These are phyloP conservation scores for Parochlus steinenii DNA, from an alignment of 2,888 invertebrate genomes.

Conservation along the genomic window DNA sequence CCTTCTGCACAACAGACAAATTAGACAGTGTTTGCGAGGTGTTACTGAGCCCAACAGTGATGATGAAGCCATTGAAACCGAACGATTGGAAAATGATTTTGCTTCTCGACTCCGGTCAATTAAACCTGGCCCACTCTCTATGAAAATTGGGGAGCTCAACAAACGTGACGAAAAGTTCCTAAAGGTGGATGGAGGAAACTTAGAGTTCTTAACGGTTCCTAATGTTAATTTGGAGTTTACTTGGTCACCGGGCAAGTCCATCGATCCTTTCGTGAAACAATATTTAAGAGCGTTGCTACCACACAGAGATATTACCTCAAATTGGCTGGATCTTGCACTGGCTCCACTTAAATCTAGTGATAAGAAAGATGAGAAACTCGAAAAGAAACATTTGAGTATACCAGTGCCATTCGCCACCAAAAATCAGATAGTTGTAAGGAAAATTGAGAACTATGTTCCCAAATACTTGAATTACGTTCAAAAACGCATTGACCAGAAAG, in stretches of 20 bases:
- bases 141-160: conserved; percentile 5
- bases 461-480: neutral
- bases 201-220: neutral
- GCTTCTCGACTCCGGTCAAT: conserved; percentile 1
- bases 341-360: conserved; percentile 19
- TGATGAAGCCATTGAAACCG: neutral
- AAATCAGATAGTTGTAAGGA: neutral
- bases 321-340: conserved; percentile 30
- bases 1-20: no score
- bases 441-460: no score
- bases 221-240: conserved; percentile 1
- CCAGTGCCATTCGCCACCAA: neutral
- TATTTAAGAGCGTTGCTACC: conserved; percentile 27
- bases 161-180: neutral
- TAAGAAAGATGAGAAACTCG: neutral
- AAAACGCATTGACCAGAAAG: neutral
- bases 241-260: conserved; percentile 15
- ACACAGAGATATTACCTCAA: conserved; percentile 24
- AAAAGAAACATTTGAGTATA: conserved; percentile 1
- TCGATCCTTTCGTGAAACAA: conserved; percentile 25
- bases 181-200: no score
- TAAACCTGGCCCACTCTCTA: conserved; percentile 5
- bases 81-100: neutral
- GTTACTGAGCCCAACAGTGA: neutral
- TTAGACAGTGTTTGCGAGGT: conserved; percentile 6